Conservation (phyloP, 2,797 vertebrate genomes). For the Trichosurus vulpecula region DNA sequence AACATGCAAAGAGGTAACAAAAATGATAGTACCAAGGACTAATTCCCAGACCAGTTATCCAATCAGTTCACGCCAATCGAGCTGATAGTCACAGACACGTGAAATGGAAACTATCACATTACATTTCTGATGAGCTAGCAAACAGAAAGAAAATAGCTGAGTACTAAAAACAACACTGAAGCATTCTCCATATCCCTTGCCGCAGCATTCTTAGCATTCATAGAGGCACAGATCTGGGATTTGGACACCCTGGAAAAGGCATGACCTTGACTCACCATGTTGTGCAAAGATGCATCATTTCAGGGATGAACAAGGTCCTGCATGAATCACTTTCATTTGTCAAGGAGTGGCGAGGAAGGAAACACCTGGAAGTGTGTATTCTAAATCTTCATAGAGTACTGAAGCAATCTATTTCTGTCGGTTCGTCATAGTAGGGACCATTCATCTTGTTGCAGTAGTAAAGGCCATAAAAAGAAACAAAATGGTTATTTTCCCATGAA, state of each 20-base stretch:
- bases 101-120: conserved; percentile 23
- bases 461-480: conserved; percentile 65
- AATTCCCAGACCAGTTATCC: background rate
- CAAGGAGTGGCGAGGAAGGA: conserved; percentile 52
- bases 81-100: background rate
- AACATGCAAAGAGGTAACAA: conserved; percentile 18
- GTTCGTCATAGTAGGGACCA: conserved; percentile 67
- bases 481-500: conserved; percentile 71
- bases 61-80: fast-evolving
- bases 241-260: background rate
- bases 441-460: conserved; percentile 73
- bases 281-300: background rate
- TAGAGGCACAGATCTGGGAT: background rate
- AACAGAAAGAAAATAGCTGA: background rate
- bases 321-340: conserved; percentile 72
- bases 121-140: background rate
- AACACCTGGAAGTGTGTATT: conserved; percentile 51
- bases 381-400: conserved; percentile 66
- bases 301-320: conserved; percentile 22
- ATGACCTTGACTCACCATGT: fast-evolving
- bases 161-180: background rate
- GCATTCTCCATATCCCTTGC: background rate
- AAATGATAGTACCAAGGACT: background rate
- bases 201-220: background rate
- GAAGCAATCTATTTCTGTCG: conserved; percentile 76